These are phyloP conservation scores for Lophura nycthemera DNA, from an alignment of 2,113 vertebrate genomes.

Conservation along the genomic window DNA sequence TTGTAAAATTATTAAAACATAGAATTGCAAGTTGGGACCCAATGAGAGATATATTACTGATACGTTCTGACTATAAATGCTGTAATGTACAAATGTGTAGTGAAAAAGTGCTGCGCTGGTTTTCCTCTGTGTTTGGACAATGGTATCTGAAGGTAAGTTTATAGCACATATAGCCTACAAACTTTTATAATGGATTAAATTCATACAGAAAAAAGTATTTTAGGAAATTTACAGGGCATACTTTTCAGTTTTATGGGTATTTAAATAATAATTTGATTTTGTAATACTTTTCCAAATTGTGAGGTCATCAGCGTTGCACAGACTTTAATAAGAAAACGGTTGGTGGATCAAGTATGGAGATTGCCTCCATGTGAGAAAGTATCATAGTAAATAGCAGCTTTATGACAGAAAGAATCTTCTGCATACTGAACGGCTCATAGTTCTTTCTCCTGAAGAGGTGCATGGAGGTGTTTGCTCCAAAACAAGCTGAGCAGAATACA, in stretches of 20 bases:
- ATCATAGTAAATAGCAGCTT: not conserved
- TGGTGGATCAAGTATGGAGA: not conserved
- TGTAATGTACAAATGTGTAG: not conserved
- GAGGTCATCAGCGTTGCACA: not conserved
- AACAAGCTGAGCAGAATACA: not conserved
- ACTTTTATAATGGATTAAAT: not conserved
- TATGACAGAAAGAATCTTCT: not conserved
- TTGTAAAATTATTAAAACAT: not conserved
- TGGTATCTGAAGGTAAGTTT: not conserved
- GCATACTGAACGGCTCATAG: not conserved
- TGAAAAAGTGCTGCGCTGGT: not conserved
- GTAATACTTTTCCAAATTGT: not conserved
- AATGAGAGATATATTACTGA: not conserved
- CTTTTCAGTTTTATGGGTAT: not conserved
- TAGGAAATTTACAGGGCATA: not conserved
- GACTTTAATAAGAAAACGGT: not conserved
- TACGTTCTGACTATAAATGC: not conserved
- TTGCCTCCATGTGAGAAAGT: not conserved
- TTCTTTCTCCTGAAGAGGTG: not conserved
- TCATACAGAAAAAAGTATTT: not conserved
- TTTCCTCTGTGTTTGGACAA: not conserved
- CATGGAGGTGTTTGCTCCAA: not conserved
- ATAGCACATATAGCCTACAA: not conserved
- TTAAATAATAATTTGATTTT: not conserved
- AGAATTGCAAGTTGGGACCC: not conserved